Evolutionary conservation across 1,140 invertebrate species (phyloP).

Genomic region (Heliothis virescens): DNA sequence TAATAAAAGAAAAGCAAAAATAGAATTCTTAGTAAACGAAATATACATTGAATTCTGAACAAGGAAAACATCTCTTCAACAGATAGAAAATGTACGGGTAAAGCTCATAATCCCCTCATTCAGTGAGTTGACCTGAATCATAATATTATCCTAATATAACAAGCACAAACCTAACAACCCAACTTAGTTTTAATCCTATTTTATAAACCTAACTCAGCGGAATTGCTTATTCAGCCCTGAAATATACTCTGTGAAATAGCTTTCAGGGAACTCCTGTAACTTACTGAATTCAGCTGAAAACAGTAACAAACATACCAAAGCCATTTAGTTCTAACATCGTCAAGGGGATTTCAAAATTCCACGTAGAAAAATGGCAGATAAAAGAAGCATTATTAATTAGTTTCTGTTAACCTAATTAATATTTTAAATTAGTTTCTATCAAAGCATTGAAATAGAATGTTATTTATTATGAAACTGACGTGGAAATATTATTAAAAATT

Average conservation of each 20-base stretch:
- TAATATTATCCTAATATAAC: too few species aligned
- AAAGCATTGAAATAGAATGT: not conserved
- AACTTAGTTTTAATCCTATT: too few species aligned
- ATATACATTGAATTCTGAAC: too few species aligned
- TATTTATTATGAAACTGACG: too few species aligned
- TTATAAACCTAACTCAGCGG: not conserved
- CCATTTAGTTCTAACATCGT: not conserved
- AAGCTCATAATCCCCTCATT: too few species aligned
- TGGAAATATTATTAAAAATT: not conserved
- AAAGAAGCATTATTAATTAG: too few species aligned
- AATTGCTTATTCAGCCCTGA: not conserved
- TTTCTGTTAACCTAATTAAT: not conserved
- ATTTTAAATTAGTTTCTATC: not conserved
- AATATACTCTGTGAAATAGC: not conserved
- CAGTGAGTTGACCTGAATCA: too few species aligned
- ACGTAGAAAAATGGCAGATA: too few species aligned
- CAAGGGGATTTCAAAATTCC: not conserved
- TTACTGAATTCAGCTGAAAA: constrained; percentile 3
- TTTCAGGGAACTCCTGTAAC: not conserved
- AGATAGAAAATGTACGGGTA: not conserved
- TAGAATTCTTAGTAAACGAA: too few species aligned
- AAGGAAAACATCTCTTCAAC: not conserved
- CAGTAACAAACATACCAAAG: constrained; percentile 13
- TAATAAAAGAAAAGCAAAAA: too few species aligned
- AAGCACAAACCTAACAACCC: too few species aligned